phyloP scores from a whole-genome alignment of 2,888 invertebrate genomes.

The Dicroscelio sp. region DNA sequence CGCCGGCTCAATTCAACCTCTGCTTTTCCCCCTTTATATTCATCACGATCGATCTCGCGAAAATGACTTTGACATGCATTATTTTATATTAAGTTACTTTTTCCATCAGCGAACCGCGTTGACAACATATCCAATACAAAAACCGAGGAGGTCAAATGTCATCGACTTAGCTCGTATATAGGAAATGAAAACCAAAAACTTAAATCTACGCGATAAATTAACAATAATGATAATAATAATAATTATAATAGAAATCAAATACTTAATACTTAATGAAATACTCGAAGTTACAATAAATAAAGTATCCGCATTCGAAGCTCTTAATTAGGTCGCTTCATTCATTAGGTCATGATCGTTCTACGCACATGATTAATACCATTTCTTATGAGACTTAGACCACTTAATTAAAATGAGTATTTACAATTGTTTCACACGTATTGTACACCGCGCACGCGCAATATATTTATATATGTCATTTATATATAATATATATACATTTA shows the following conservation, averaged over 20 bases:
- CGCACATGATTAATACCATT: constrained; percentile 83
- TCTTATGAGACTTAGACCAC: constrained; percentile 57
- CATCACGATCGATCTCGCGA: constrained; percentile 50
- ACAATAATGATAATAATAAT: background rate
- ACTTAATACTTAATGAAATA: constrained; percentile 14
- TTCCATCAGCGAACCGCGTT: constrained; percentile 31
- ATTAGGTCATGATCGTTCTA: constrained; percentile 86
- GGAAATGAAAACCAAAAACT: background rate
- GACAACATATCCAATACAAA: constrained; percentile 15
- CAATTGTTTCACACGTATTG: constrained; percentile 82
- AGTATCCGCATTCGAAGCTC: constrained; percentile 26
- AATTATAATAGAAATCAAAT: background rate
- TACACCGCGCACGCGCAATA: constrained; percentile 70
- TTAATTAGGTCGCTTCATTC: constrained; percentile 86
- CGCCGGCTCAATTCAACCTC: no score
- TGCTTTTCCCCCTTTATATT: constrained; percentile 42
- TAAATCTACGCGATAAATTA: constrained; percentile 35
- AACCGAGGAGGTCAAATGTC: background rate
- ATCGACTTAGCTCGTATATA: background rate
- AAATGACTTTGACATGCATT: constrained; percentile 55
- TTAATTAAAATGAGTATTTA: constrained; percentile 83
- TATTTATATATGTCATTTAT: constrained; percentile 70
- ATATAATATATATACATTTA: constrained; percentile 73
- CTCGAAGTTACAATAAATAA: constrained; percentile 4
- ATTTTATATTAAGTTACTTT: constrained; percentile 55